Conservation (phyloP, 2,888 invertebrate species). For the Lepidocyrtoides sp. region DNA sequence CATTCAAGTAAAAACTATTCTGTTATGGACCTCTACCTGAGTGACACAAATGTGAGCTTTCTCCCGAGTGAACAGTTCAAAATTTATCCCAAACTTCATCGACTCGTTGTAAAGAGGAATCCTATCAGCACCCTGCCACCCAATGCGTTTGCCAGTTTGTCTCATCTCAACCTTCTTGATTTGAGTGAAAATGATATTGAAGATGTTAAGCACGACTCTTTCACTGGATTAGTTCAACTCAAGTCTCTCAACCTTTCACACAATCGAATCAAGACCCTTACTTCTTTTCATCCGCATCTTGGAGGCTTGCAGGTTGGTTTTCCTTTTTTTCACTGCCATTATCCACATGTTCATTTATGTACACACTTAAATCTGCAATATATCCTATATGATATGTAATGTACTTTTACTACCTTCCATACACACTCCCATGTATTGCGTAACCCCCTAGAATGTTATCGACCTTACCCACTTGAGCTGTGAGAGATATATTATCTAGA, state of each 20-base stretch:
- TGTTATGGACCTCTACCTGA: slow-evolving; percentile 94
- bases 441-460: slow-evolving; percentile 3
- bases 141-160: slow-evolving; percentile 93
- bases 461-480: slow-evolving; percentile 29
- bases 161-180: slow-evolving; percentile 92
- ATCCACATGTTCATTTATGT: too few species aligned
- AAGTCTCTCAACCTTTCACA: slow-evolving; percentile 93
- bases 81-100: slow-evolving; percentile 92
- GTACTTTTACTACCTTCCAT: too few species aligned
- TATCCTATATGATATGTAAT: too few species aligned
- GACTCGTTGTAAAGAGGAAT: slow-evolving; percentile 90
- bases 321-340: slow-evolving; percentile 65
- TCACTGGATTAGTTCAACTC: slow-evolving; percentile 92
- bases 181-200: slow-evolving; percentile 94
- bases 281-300: slow-evolving; percentile 93
- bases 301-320: slow-evolving; percentile 89
- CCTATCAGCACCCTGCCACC: slow-evolving; percentile 94
- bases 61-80: slow-evolving; percentile 95
- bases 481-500: neutral
- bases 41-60: slow-evolving; percentile 93
- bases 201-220: slow-evolving; percentile 93
- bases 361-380: too few species aligned
- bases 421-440: neutral
- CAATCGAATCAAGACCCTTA: slow-evolving; percentile 93
- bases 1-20: slow-evolving; percentile 91